Percentiles rank a stretch among this genome's conserved stretches.
phyloP scores from a whole-genome alignment of 1,140 invertebrate species.

The Belonocnema kinseyi region DNA sequence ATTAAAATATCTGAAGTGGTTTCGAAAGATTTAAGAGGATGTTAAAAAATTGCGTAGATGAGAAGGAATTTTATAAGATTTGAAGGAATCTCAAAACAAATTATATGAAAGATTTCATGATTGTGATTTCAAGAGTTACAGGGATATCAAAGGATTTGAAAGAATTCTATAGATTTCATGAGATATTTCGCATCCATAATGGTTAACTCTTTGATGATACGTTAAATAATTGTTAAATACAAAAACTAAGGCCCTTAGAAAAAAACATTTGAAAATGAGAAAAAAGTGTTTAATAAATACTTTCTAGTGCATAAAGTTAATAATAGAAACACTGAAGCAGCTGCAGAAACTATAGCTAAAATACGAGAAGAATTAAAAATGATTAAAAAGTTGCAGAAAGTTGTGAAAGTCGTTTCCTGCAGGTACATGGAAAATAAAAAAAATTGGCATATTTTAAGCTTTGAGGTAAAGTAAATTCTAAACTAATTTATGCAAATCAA shows the following conservation, averaged over 20 bases:
- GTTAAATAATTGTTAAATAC: neutral
- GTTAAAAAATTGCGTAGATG: too few relatives aligned
- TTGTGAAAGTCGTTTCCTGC: conserved; percentile 58
- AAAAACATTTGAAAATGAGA: too few relatives aligned
- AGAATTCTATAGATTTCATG: too few relatives aligned
- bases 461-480: neutral
- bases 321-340: conserved; percentile 53
- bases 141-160: too few relatives aligned
- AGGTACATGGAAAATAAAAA: conserved; percentile 56
- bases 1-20: too few relatives aligned
- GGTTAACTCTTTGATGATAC: too few relatives aligned
- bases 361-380: conserved; percentile 59
- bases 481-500: neutral
- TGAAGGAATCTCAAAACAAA: too few relatives aligned
- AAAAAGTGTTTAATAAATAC: neutral
- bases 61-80: too few relatives aligned
- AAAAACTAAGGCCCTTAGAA: neutral
- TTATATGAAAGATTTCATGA: too few relatives aligned
- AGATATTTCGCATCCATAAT: too few relatives aligned
- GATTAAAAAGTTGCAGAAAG: conserved; percentile 55
- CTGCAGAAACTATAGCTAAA: conserved; percentile 45
- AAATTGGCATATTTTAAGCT: conserved; percentile 2
- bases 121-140: too few relatives aligned
- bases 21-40: too few relatives aligned
- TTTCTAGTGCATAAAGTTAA: conserved; percentile 64